phyloP scores from a whole-genome alignment of 2,797 vertebrate species.

The Spinus pinus region DNA sequence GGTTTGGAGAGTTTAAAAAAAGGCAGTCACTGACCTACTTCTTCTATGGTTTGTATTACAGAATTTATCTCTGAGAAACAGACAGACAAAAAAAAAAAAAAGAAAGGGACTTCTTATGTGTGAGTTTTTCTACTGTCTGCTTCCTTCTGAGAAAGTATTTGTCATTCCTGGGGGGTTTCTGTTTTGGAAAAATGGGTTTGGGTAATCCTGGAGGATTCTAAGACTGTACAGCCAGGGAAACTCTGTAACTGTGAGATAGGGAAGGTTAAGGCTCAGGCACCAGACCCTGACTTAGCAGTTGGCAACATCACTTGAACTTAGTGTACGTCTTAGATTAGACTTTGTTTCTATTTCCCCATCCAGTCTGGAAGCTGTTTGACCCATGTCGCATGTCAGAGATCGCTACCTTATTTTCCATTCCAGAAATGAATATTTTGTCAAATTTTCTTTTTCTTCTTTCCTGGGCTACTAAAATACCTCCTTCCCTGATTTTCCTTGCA shows the following conservation, averaged over 20 bases:
- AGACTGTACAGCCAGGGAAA: background rate
- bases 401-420: background rate
- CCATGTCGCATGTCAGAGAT: background rate
- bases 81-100: background rate
- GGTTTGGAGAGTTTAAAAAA: background rate
- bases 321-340: background rate
- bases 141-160: background rate
- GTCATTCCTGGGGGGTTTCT: background rate
- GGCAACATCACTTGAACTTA: background rate
- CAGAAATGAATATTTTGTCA: background rate
- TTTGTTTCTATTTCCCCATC: background rate
- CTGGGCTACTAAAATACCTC: background rate
- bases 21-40: background rate
- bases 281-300: background rate
- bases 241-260: background rate
- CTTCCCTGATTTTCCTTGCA: background rate
- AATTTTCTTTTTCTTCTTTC: background rate
- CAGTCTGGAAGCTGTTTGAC: background rate
- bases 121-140: background rate
- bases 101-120: background rate
- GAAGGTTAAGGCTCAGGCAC: background rate
- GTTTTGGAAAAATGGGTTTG: background rate
- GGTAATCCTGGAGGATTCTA: background rate
- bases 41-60: background rate
- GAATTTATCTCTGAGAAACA: background rate